These are phyloP conservation scores for Hydraecia micacea DNA, from an alignment of 2,888 invertebrate species.

Conservation along the genomic window DNA sequence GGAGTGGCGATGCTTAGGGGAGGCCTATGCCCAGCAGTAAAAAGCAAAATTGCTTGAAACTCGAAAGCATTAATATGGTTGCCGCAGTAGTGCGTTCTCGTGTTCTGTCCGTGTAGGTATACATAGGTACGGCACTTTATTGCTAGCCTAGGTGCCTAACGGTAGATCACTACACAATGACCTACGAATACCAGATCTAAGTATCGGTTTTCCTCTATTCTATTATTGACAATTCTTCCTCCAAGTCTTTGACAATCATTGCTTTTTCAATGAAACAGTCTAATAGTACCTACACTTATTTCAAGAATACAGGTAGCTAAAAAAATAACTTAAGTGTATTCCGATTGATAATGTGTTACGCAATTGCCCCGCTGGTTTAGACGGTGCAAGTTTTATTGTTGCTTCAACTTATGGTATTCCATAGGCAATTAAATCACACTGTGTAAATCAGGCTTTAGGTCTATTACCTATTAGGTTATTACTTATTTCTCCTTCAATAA, in stretches of 20 bases:
- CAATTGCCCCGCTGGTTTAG: no score
- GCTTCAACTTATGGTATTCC: not conserved
- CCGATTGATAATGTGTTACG: no score
- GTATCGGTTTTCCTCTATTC: conserved; percentile 16
- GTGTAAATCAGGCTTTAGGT: not conserved
- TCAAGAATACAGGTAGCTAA: not conserved
- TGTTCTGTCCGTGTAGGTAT: not conserved
- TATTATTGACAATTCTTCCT: not conserved
- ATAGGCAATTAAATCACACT: not conserved
- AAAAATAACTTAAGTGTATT: no score
- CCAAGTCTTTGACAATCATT: not conserved
- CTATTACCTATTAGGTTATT: no score
- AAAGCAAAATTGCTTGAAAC: not conserved
- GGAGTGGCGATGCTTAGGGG: no score
- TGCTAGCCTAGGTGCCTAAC: no score
- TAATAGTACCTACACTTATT: not conserved
- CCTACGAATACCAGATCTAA: not conserved
- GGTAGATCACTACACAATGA: not conserved
- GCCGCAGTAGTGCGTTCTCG: not conserved
- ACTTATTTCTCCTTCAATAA: not conserved
- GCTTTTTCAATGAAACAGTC: not conserved
- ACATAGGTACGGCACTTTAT: not conserved
- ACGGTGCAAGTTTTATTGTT: not conserved
- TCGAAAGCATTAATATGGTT: no score
- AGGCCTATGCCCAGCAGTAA: no score